Conservation (phyloP, 2,113 vertebrate genomes). For the Sphyrna mokarran region DNA sequence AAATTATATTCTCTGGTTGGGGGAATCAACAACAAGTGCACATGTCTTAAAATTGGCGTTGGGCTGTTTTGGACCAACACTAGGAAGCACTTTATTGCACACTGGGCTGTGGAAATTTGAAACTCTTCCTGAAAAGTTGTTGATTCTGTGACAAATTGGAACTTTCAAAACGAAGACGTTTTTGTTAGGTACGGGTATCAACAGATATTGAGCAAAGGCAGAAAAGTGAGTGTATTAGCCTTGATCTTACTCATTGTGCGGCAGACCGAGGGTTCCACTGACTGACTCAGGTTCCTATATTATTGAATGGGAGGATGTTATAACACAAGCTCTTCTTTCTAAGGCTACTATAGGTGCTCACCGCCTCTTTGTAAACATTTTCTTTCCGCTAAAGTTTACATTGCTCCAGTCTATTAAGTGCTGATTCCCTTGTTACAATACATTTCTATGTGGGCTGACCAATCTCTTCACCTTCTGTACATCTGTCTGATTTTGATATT, state of each 20-base stretch:
- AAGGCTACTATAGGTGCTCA: not conserved
- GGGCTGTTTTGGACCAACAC: not conserved
- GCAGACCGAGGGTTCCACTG: not conserved
- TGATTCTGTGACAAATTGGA: not conserved
- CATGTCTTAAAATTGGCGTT: not conserved
- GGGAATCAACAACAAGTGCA: not conserved
- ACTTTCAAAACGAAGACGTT: not conserved
- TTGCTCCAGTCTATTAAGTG: not conserved
- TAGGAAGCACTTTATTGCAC: not conserved
- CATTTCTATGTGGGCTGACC: not conserved
- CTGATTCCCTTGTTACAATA: not conserved
- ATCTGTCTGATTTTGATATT: not conserved
- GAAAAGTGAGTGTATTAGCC: not conserved
- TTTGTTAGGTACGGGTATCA: not conserved
- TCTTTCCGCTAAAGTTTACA: not conserved
- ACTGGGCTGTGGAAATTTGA: not conserved
- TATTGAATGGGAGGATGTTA: not conserved
- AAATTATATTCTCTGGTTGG: not conserved
- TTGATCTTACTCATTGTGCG: not conserved
- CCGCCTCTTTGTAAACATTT: not conserved
- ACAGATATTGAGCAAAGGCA: not conserved
- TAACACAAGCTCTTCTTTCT: not conserved
- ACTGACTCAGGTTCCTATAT: not conserved
- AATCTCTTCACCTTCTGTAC: not conserved
- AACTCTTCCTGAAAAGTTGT: not conserved